Base-by-base conservation (phyloP, 2,797 vertebrate species). In the Rhinichthys osculus region DNA sequence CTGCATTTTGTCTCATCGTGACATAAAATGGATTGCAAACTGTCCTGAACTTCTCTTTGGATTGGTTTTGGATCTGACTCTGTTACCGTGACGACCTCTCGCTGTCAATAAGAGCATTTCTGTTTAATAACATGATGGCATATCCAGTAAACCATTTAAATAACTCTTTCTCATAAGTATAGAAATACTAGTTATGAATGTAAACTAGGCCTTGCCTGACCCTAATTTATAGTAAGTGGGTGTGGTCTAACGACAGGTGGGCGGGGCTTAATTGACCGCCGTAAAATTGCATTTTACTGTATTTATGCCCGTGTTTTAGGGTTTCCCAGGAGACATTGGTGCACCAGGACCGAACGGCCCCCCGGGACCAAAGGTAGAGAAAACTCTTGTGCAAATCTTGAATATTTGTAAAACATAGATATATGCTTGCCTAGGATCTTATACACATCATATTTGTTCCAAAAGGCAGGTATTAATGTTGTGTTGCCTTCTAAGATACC, bases 271-370 rank as follows among this genome's bases (percentile, higher is more conserved):
- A 40, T 44, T 73, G 17, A 30, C 23, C 57, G 27, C 35, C 3
- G 23, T 27, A 27, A 27, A 27, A 27, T 27, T 77, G 42, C 13
- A 27, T 50, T 69, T 62, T 87, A 19, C 69, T 42, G 50, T 17
- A 59, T 13, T 88, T 19, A 85, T 8, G 14, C 91, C 0, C 85
- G 91, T 16, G 89, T 94, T 92, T 86, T 90, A 99, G 98, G 98
- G 98, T 54, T 99, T 99, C 95, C 98, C 98, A 57, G 98, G 98
- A 89, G 98, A 99, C 92, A 99, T 99, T 88, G 98, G 98, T 66
- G 86, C 95, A 84, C 98, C 98, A 89, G 98, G 98, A 82, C 95
- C 96, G 40, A 99, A 99, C 30, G 98, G 98, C 88, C 97, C 96
- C 78, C 96, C 96, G 90, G 98, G 98, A 92, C 95, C 93, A 89